phyloP scores from a whole-genome alignment of 2,888 invertebrate species.

The Caenorhabditis afra region DNA sequence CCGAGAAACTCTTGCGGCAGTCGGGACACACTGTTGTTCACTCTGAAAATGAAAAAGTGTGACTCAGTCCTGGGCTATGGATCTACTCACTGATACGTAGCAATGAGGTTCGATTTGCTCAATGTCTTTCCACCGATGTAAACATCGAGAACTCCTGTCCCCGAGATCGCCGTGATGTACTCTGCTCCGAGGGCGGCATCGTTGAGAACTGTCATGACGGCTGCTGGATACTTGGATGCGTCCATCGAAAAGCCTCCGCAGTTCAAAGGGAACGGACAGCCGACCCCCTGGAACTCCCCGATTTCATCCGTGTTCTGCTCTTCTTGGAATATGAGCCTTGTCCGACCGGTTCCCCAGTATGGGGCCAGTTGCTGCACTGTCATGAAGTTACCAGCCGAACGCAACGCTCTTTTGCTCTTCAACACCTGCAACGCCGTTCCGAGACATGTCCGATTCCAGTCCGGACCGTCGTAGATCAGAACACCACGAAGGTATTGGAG shows the following conservation, averaged over 20 bases:
- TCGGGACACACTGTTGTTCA: not conserved
- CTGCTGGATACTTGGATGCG: conserved; percentile 18
- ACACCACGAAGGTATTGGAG: conserved; percentile 19
- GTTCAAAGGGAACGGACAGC: not conserved
- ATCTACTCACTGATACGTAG: conserved; percentile 31
- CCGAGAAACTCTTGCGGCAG: conserved; percentile 49
- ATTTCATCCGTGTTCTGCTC: conserved; percentile 37
- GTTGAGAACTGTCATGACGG: conserved; percentile 11
- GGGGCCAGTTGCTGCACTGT: conserved; percentile 17
- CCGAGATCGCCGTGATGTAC: conserved; percentile 13
- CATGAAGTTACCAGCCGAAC: conserved; percentile 34
- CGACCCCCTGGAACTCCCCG: conserved; percentile 29
- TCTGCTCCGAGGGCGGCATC: conserved; percentile 15
- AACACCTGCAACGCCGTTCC: conserved; percentile 22
- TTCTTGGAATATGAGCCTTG: conserved; percentile 41
- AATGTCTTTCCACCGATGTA: conserved; percentile 31
- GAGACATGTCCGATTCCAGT: conserved; percentile 32
- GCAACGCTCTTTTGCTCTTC: not conserved
- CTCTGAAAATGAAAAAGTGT: conserved; percentile 16
- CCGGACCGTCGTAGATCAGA: conserved; percentile 37
- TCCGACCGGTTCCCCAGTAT: conserved; percentile 3
- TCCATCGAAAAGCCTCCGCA: conserved; percentile 22
- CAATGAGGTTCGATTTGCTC: conserved; percentile 20
- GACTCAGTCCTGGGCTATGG: no score
- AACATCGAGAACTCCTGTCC: conserved; percentile 27